These are phyloP conservation scores for Delphinapterus leucas DNA, from an alignment of 2,113 vertebrate species.

Conservation along the genomic window DNA sequence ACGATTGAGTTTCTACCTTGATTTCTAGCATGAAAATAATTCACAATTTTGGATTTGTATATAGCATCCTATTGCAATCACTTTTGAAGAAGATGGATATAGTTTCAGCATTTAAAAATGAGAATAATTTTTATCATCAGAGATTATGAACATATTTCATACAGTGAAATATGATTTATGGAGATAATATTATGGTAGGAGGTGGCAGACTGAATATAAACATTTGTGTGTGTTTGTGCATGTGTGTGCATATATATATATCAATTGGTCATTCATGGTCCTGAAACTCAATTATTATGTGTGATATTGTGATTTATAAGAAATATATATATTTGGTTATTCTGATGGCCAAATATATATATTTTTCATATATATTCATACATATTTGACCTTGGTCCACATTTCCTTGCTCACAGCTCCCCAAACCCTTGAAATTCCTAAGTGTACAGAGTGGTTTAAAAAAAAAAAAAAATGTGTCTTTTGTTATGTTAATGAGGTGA, in stretches of 20 bases:
- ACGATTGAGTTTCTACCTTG: not conserved
- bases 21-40: not conserved
- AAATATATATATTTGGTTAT: not conserved
- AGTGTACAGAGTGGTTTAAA: not conserved
- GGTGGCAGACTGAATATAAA: not conserved
- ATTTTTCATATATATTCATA: not conserved
- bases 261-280: not conserved
- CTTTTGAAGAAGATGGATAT: not conserved
- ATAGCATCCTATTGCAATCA: not conserved
- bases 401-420: not conserved
- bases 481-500: not conserved
- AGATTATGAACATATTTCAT: not conserved
- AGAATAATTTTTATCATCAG: not conserved
- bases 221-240: not conserved
- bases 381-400: not conserved
- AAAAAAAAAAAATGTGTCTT: not conserved
- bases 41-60: not conserved
- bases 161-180: not conserved
- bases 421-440: not conserved
- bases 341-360: not conserved
- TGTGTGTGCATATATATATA: not conserved
- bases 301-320: not conserved
- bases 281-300: not conserved
- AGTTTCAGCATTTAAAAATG: not conserved
- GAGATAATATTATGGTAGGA: not conserved